Percentiles rank a stretch among this genome's conserved stretches.
Evolutionary conservation across 2,888 invertebrate genomes (phyloP).

Genomic region (Orgyia antiqua): DNA sequence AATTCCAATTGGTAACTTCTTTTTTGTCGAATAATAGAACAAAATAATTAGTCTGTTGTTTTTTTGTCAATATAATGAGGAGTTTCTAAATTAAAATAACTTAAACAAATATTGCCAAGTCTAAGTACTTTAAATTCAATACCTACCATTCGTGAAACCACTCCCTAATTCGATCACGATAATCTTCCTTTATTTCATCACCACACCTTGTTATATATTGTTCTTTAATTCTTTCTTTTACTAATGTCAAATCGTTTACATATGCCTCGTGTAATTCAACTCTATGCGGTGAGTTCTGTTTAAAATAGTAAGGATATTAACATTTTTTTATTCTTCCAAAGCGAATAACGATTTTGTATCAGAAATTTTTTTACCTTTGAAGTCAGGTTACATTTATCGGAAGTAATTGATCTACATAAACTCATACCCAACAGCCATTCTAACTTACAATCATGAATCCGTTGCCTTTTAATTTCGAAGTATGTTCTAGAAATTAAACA

Average conservation of each 20-base stretch:
- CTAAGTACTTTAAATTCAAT: no score
- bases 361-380: conserved; percentile 30
- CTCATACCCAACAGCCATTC: conserved; percentile 42
- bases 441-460: conserved; percentile 29
- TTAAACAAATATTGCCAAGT: no score
- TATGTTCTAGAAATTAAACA: conserved; percentile 41
- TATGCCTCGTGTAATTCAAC: conserved; percentile 17
- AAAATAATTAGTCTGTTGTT: no score
- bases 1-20: no score
- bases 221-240: conserved; percentile 30
- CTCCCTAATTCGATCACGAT: conserved; percentile 41
- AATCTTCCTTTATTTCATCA: conserved; percentile 40
- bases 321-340: background rate
- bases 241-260: conserved; percentile 30
- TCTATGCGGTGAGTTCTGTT: conserved; percentile 11
- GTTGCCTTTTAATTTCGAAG: conserved; percentile 47
- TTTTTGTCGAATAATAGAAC: no score
- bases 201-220: conserved; percentile 27
- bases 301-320: background rate
- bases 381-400: conserved; percentile 15
- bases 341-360: background rate
- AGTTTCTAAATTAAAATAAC: no score
- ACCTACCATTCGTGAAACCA: conserved; percentile 59
- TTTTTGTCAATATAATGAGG: no score
- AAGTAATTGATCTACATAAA: conserved; percentile 22